These are phyloP conservation scores for Strigamia crassipes DNA, from an alignment of 2,888 invertebrate genomes.

Conservation along the genomic window DNA sequence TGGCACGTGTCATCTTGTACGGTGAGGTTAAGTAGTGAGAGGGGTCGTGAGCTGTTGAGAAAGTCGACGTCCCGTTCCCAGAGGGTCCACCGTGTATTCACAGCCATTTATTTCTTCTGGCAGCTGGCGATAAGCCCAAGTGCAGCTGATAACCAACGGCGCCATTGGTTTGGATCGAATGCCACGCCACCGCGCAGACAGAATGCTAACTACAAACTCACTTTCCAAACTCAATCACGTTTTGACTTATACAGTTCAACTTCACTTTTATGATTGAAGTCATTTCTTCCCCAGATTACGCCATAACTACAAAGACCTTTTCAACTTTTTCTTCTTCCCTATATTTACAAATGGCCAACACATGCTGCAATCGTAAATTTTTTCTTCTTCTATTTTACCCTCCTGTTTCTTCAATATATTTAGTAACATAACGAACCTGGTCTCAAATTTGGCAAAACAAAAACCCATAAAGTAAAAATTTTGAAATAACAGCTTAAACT, in stretches of 20 bases:
- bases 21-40: background rate
- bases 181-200: background rate
- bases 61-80: conserved; percentile 1
- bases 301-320: conserved; percentile 42
- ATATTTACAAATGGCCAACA: conserved; percentile 35
- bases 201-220: conserved; percentile 35
- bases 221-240: conserved; percentile 38
- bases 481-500: no score
- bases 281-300: conserved; percentile 13
- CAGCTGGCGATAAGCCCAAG: conserved; percentile 26
- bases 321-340: background rate
- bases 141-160: background rate
- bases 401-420: background rate
- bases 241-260: conserved; percentile 34
- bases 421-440: background rate
- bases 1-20: conserved; percentile 23
- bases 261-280: background rate
- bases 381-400: background rate
- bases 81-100: conserved; percentile 20
- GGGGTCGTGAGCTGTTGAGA: conserved; percentile 2
- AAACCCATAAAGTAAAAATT: background rate
- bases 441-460: background rate
- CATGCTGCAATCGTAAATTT: conserved; percentile 12
- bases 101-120: conserved; percentile 40
- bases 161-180: conserved; percentile 9